These are phyloP conservation scores for Anolis apletophallus DNA, from an alignment of 2,797 vertebrate species.

Conservation along the genomic window DNA sequence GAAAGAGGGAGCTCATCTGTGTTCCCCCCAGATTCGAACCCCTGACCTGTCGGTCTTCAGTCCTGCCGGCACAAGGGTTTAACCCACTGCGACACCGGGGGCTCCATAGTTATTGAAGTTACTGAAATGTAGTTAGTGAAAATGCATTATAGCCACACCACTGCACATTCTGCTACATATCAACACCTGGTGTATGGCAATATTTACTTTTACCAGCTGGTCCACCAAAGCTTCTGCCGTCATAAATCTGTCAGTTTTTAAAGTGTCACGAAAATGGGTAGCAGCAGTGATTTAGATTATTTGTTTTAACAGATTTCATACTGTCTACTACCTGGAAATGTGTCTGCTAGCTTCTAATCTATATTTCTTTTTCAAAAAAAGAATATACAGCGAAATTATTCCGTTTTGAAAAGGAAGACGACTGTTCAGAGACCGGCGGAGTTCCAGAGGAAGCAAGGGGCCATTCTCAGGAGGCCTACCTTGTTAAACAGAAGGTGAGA, in stretches of 20 bases:
- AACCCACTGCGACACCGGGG: no score
- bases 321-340: no score
- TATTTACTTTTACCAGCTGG: not conserved
- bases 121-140: not conserved
- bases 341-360: conserved; percentile 1
- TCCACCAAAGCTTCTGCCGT: not conserved
- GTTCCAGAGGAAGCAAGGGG: conserved; percentile 77
- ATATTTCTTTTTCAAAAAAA: conserved; percentile 49
- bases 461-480: conserved; percentile 79
- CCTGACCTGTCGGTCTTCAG: no score
- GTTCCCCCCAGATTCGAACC: no score
- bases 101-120: no score
- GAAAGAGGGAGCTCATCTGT: no score
- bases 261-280: not conserved
- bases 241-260: not conserved
- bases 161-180: no score
- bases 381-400: conserved; percentile 78
- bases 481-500: conserved; percentile 87
- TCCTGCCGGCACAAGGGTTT: no score
- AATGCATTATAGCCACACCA: no score
- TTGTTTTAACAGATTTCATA: no score
- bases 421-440: conserved; percentile 77
- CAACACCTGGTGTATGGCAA: no score
- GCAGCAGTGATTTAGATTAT: not conserved
- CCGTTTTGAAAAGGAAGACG: conserved; percentile 77